These are phyloP conservation scores for Dasyprocta punctata DNA, from an alignment of 2,113 vertebrate species.

Conservation along the genomic window DNA sequence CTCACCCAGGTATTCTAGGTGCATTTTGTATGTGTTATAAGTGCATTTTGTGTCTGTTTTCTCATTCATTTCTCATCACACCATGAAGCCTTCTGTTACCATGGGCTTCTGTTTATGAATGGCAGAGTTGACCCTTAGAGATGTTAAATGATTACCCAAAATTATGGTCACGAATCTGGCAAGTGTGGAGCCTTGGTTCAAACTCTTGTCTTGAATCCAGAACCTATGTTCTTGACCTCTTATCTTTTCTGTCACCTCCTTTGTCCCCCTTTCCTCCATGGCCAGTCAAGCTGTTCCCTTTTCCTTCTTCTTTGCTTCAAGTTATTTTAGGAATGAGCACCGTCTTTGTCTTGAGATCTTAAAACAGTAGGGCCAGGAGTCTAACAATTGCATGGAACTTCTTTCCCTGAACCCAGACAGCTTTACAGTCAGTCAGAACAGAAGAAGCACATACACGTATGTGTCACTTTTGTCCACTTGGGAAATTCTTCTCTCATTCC, in stretches of 20 bases:
- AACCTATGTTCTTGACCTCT: neutral
- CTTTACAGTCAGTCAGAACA: neutral
- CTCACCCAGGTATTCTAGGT: neutral
- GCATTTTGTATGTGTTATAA: neutral
- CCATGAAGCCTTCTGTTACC: neutral
- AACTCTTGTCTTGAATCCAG: neutral
- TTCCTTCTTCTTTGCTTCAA: neutral
- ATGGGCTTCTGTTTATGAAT: neutral
- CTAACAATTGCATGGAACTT: neutral
- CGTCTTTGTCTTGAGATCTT: neutral
- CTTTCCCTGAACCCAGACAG: neutral
- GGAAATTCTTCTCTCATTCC: neutral
- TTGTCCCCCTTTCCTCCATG: neutral
- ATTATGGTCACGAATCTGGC: neutral
- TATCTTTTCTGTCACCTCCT: neutral
- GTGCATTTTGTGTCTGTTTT: neutral
- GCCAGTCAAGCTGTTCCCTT: neutral
- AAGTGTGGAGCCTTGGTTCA: neutral
- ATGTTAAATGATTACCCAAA: neutral
- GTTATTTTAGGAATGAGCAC: neutral
- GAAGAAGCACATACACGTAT: neutral
- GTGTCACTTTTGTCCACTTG: neutral
- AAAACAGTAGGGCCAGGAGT: neutral
- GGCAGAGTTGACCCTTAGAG: neutral
- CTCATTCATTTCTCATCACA: neutral